Evolutionary conservation across 2,113 vertebrate species (phyloP).

Genomic region (Odocoileus virginianus): DNA sequence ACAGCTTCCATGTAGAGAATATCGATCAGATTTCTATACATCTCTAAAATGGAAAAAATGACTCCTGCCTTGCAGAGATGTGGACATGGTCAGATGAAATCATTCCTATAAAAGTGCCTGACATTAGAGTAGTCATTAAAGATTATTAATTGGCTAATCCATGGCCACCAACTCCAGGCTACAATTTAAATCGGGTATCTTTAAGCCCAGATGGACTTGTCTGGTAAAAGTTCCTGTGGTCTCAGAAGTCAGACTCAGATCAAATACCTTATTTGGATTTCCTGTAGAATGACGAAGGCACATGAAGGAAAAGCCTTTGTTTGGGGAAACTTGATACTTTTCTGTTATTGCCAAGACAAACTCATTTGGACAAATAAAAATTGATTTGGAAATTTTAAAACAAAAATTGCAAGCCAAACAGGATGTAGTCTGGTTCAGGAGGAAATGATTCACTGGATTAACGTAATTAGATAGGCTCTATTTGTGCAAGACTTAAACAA

Average conservation of each 20-base stretch:
- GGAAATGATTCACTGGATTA: slow-evolving; percentile 74
- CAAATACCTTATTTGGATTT: slow-evolving; percentile 52
- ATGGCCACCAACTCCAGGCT: too few relatives aligned
- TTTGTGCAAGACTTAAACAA: slow-evolving; percentile 67
- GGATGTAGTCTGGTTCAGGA: slow-evolving; percentile 59
- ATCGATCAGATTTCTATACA: neutral
- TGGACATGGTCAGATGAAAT: neutral
- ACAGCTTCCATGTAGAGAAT: neutral
- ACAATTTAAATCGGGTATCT: neutral
- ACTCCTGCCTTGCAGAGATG: neutral
- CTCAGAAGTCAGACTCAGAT: neutral
- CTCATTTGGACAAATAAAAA: slow-evolving; percentile 62
- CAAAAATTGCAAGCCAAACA: slow-evolving; percentile 68
- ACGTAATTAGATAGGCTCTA: slow-evolving; percentile 54
- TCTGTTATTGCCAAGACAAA: slow-evolving; percentile 65
- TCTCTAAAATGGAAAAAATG: neutral
- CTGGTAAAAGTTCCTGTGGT: neutral
- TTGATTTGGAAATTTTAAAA: slow-evolving; percentile 68
- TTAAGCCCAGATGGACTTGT: neutral
- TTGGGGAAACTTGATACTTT: slow-evolving; percentile 56
- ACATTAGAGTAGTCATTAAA: neutral
- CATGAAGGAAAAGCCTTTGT: slow-evolving; percentile 43
- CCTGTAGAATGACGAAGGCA: slow-evolving; percentile 2
- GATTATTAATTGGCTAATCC: neutral
- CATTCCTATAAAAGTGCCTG: neutral